Conservation (phyloP, 2,888 invertebrate genomes). For the Scaptomyza caliginosa region DNA sequence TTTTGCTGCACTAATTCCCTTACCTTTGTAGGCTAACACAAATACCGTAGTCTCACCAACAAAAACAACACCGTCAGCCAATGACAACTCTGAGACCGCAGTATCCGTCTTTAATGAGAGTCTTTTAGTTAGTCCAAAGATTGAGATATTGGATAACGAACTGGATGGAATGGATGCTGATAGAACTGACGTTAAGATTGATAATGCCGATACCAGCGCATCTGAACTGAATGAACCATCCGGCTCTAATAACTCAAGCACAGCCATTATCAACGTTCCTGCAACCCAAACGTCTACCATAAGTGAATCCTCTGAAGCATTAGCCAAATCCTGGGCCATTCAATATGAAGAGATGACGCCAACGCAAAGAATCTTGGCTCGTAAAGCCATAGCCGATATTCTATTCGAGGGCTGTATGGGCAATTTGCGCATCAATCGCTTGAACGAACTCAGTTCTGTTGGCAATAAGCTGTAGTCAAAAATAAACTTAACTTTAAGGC, state of each 20-base stretch:
- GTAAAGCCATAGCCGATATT: constrained; percentile 81
- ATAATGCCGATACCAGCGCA: constrained; percentile 18
- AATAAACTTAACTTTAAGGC: background rate
- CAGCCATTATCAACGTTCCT: constrained; percentile 14
- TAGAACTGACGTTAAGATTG: constrained; percentile 11
- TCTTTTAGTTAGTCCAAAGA: constrained; percentile 61
- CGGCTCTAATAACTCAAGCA: constrained; percentile 11
- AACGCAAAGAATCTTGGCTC: constrained; percentile 75
- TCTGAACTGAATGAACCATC: constrained; percentile 30
- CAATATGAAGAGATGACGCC: constrained; percentile 78
- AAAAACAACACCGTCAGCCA: background rate
- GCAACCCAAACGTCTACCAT: constrained; percentile 22
- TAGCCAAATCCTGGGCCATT: constrained; percentile 80
- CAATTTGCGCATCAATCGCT: constrained; percentile 69
- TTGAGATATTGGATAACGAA: constrained; percentile 60
- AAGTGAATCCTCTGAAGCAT: constrained; percentile 71
- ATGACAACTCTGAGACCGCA: constrained; percentile 5
- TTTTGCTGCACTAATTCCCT: background rate
- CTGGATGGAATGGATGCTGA: constrained; percentile 15
- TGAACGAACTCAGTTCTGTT: constrained; percentile 40
- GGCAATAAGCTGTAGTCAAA: constrained; percentile 30
- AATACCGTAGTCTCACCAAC: constrained; percentile 8
- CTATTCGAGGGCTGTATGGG: constrained; percentile 81
- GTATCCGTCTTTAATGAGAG: constrained; percentile 34
- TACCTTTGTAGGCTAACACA: constrained; percentile 29